Percentiles rank a stretch among this genome's conserved stretches.
Conservation (phyloP, 2,888 invertebrate species). For the Tetheella fluctuosa region DNA sequence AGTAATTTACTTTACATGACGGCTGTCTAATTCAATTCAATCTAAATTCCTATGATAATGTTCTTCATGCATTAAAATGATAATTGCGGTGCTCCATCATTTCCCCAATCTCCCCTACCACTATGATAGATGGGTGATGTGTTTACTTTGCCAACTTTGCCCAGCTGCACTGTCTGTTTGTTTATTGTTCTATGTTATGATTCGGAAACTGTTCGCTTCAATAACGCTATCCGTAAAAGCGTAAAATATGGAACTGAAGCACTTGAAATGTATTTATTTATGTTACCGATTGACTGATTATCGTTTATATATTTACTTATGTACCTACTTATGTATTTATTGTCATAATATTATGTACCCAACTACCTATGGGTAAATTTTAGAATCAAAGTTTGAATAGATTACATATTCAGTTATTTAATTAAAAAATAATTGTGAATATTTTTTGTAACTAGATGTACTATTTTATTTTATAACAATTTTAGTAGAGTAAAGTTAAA, state of each 20-base stretch:
- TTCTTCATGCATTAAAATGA: not conserved
- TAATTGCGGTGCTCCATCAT: constrained; percentile 9
- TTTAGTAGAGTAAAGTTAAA: too few species aligned
- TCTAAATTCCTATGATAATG: not conserved
- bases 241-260: constrained; percentile 1
- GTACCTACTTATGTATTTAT: not conserved
- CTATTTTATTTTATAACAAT: too few species aligned
- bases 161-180: constrained; percentile 24
- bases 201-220: not conserved
- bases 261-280: constrained; percentile 4
- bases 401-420: too few species aligned
- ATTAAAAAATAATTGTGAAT: too few species aligned
- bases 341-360: too few species aligned
- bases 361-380: too few species aligned
- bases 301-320: not conserved
- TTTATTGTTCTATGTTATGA: constrained; percentile 9
- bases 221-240: constrained; percentile 1
- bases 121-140: constrained; percentile 20
- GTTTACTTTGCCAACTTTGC: constrained; percentile 22
- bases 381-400: too few species aligned
- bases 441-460: too few species aligned
- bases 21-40: not conserved
- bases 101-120: constrained; percentile 11
- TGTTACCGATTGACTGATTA: not conserved
- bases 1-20: too few species aligned